Base-by-base conservation (phyloP, 2,888 invertebrate species). In the Prenolepis imparis region DNA sequence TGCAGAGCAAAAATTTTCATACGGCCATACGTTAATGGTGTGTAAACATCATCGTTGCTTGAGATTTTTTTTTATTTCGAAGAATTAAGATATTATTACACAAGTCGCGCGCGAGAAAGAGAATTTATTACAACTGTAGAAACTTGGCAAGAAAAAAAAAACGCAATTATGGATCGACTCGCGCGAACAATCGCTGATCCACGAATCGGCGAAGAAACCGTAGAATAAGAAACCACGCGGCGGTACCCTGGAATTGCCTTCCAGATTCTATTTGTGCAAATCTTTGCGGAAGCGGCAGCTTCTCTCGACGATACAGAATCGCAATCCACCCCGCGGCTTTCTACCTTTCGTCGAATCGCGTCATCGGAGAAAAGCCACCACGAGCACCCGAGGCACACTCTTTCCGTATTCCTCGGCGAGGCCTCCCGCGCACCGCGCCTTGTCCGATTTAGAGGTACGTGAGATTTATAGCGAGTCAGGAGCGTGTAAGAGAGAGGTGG, bases 401-500 rank as follows among this genome's bases (percentile, higher is more conserved):
- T 73, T 83, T 75, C 70, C 81, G 57, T 82, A 84, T 57, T 70
- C 52, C 28, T 15, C 80, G 72, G 21, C 61, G 28, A 81, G 68
- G 75, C 61, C 55, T 59, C 78, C 82, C 61, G 84, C 64, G 83
- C 80, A 74, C 82, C 61, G 84, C 64, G 83, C 80, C 66, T 80
- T 81, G 90, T 66, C 73, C 90, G 86, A 82, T 93, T 90, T 89
- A 90, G 91, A 93, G 91, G 92, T 91, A 90, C 88, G 87, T 82
- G 90, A 92, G 93, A 93, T 93, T 93, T 93, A 93, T 93, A 89
- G 91, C 87, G 84, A 90, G 80, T 83, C 85, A 81, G 87, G 86
- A 87, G 88, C 73, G 73, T 36, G 85, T 85, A 87, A 84, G 52
- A 84, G 86, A 73, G 86, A 73, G 87, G 86, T 83, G 85, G 84